Evolutionary conservation across 2,797 vertebrate genomes (phyloP), one percentile per base, ranked within the genome.

Genomic region (Chelonia mydas): DNA sequence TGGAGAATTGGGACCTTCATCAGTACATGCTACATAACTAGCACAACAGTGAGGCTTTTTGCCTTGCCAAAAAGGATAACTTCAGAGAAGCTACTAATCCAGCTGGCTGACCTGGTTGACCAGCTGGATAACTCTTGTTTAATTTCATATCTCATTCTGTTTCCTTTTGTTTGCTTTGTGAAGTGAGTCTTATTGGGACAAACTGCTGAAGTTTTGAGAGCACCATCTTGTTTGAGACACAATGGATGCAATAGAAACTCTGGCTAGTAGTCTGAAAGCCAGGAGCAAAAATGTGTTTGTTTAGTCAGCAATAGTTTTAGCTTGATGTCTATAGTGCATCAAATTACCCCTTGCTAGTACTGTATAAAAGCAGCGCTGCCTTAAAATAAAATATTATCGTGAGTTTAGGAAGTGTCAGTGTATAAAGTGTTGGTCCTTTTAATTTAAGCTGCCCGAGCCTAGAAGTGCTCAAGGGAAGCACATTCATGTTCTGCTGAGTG

Each of bases 401-500:
- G 7, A 88, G 25, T 27, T 84, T 81, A 84, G 41, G 85, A 84
- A 78, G 72, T 89, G 79, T 88, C 89, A 84, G 76, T 4, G 41
- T 41, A 41, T 41, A 41, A 41, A 41, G 41, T 41, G 41, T 90
- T 89, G 68, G 7, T 19, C 21, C 9, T 83, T 88, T 92, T 92
- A 76, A 78, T 95, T 91, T 90, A 85, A 96, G 80, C 47, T 95
- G 41, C 15, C 86, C 76, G 90, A 94, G 28, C 41, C 89, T 88
- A n/a, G 19, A 84, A 92, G 49, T 90, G 76, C 92, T 95, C 45
- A 65, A 87, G 84, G 85, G 79, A 96, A 95, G 79, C 37, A 93
- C 94, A 97, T 96, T 78, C 41, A 50, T 80, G 80, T 88, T 95
- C 27, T 6, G 96, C 76, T 93, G 87, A 91, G 54, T 89, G 91